Evolutionary conservation across 2,113 vertebrate genomes (phyloP).

Genomic region (Toxotes chatareus): DNA sequence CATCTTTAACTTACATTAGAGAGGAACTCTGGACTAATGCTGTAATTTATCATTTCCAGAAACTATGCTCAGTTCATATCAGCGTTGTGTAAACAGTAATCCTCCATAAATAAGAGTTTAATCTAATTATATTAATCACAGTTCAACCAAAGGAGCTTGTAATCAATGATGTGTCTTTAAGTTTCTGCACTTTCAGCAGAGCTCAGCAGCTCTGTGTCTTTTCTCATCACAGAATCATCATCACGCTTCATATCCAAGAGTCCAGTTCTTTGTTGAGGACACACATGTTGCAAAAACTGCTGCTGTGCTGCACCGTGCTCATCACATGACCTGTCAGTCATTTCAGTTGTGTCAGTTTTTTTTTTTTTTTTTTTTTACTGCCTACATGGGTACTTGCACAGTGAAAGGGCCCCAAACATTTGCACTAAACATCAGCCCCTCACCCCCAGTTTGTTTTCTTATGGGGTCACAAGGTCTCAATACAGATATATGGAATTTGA

Average conservation of each 20-base stretch:
- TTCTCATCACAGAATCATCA: not conserved
- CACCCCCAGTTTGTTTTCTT: not conserved
- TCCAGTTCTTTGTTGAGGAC: not conserved
- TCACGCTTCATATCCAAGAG: not conserved
- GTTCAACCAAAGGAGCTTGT: not conserved
- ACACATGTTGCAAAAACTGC: not conserved
- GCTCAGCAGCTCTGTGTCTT: not conserved
- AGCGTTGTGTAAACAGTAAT: not conserved
- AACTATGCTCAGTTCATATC: not conserved
- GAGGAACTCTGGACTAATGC: not conserved
- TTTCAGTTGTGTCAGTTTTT: not conserved
- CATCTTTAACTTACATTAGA: not conserved
- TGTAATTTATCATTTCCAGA: not conserved
- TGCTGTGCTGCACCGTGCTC: not conserved
- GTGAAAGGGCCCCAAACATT: not conserved
- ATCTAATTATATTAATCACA: not conserved
- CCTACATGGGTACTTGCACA: not conserved
- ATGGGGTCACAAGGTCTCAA: not conserved
- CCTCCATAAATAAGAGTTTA: not conserved
- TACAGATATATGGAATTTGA: not conserved
- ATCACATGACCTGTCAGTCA: not conserved
- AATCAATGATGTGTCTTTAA: too few relatives aligned
- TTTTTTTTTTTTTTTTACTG: not conserved
- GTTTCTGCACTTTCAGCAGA: too few relatives aligned
- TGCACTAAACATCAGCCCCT: not conserved